Percentiles rank a stretch among this genome's conserved stretches.
These are phyloP conservation scores for Urophycis tenuis DNA, from an alignment of 2,797 vertebrate genomes.

Conservation along the genomic window DNA sequence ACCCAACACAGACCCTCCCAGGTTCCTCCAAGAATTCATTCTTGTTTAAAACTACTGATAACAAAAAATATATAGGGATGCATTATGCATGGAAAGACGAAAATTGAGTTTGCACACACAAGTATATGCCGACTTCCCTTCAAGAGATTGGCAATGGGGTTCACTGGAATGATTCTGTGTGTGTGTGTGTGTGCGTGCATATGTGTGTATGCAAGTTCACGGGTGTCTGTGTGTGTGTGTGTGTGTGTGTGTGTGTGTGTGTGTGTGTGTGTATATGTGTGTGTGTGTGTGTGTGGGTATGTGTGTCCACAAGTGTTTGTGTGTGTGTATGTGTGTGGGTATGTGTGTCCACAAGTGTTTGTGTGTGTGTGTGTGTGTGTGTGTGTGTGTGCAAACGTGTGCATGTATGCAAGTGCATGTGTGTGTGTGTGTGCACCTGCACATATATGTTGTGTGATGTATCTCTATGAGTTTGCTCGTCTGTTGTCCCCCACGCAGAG, in stretches of 20 bases:
- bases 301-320: background rate
- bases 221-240: background rate
- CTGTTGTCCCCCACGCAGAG: background rate
- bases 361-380: background rate
- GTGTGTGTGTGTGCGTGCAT: background rate
- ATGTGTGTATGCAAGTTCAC: background rate
- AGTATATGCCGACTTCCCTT: background rate
- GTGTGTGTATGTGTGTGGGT: background rate
- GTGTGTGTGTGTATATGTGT: background rate
- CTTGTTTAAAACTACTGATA: background rate
- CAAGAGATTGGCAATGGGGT: background rate
- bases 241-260: background rate
- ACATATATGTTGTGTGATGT: background rate
- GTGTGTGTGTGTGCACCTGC: background rate
- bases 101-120: background rate
- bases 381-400: background rate
- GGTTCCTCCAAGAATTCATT: background rate
- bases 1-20: background rate
- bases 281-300: background rate
- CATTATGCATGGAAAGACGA: background rate
- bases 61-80: background rate
- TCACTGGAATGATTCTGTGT: background rate
- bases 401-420: no score
- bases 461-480: background rate
- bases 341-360: background rate